These are phyloP conservation scores for Ostrea edulis DNA, from an alignment of 1,140 invertebrate species.

Conservation along the genomic window DNA sequence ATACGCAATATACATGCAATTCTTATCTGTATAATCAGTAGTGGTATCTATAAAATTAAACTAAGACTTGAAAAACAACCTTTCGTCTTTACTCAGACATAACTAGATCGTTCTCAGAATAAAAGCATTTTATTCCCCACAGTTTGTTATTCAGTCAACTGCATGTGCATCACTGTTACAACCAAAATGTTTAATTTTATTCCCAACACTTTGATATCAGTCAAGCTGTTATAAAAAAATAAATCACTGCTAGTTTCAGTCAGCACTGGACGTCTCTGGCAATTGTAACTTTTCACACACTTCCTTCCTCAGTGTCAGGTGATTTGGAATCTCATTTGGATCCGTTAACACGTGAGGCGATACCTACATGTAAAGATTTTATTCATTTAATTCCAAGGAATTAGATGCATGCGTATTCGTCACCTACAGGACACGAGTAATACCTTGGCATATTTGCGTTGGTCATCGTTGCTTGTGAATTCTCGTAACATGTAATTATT, in stretches of 20 bases:
- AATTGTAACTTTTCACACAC: slow-evolving; percentile 75
- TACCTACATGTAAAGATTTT: slow-evolving; percentile 59
- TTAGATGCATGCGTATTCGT: background rate
- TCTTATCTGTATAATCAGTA: too few relatives aligned
- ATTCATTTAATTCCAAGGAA: background rate
- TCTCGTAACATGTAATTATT: slow-evolving; percentile 78
- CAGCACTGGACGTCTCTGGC: slow-evolving; percentile 47
- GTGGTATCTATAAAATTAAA: too few relatives aligned
- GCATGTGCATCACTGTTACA: too few relatives aligned
- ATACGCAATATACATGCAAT: too few relatives aligned
- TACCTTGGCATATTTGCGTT: slow-evolving; percentile 73
- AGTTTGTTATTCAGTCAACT: background rate
- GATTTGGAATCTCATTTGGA: slow-evolving; percentile 75
- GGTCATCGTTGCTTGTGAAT: slow-evolving; percentile 74
- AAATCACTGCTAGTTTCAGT: slow-evolving; percentile 2
- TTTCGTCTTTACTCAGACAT: too few relatives aligned
- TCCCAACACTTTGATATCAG: too few relatives aligned
- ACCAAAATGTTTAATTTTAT: too few relatives aligned
- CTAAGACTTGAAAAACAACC: too few relatives aligned
- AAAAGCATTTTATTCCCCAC: background rate
- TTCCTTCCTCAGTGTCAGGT: slow-evolving; percentile 70
- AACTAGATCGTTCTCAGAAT: too few relatives aligned
- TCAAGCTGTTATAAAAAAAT: background rate
- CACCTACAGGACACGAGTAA: background rate
- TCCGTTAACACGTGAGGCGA: slow-evolving; percentile 70